phyloP scores from a whole-genome alignment of 2,888 invertebrate species.

The Drosophila monieri region DNA sequence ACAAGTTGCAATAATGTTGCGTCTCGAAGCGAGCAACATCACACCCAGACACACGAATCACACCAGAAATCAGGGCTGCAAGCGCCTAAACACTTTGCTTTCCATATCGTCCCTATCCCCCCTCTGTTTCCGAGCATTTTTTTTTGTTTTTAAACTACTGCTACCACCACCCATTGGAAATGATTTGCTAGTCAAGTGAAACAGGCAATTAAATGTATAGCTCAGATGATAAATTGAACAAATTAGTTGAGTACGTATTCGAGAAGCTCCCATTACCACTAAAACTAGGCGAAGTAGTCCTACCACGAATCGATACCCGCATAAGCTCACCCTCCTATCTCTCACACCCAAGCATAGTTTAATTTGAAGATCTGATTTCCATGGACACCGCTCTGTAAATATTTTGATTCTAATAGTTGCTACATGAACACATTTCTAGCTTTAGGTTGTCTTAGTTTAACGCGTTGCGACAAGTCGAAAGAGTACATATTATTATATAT shows the following conservation, averaged over 20 bases:
- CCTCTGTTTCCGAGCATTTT: slow-evolving; percentile 16
- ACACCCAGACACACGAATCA: slow-evolving; percentile 46
- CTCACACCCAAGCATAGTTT: slow-evolving; percentile 26
- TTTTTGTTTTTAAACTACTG: slow-evolving; percentile 11
- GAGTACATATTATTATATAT: slow-evolving; percentile 11
- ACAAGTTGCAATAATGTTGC: slow-evolving; percentile 78
- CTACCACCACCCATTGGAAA: slow-evolving; percentile 53
- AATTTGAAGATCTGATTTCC: slow-evolving; percentile 26
- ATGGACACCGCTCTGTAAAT: slow-evolving; percentile 32
- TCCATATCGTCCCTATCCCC: not conserved
- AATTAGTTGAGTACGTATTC: slow-evolving; percentile 62
- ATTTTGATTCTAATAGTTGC: slow-evolving; percentile 40
- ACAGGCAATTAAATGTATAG: slow-evolving; percentile 69
- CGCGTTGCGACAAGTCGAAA: slow-evolving; percentile 29
- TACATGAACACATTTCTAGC: slow-evolving; percentile 57
- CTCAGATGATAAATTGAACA: slow-evolving; percentile 63
- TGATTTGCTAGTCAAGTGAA: slow-evolving; percentile 76
- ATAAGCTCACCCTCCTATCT: not conserved
- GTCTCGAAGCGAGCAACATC: slow-evolving; percentile 72
- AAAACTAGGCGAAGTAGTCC: slow-evolving; percentile 21
- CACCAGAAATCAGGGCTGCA: slow-evolving; percentile 21
- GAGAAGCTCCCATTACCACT: slow-evolving; percentile 18
- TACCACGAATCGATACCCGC: too few relatives aligned
- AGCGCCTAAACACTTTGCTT: slow-evolving; percentile 30
- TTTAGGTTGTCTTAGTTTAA: slow-evolving; percentile 38